phyloP scores from a whole-genome alignment of 2,113 vertebrate genomes.

The Corythaixoides concolor region DNA sequence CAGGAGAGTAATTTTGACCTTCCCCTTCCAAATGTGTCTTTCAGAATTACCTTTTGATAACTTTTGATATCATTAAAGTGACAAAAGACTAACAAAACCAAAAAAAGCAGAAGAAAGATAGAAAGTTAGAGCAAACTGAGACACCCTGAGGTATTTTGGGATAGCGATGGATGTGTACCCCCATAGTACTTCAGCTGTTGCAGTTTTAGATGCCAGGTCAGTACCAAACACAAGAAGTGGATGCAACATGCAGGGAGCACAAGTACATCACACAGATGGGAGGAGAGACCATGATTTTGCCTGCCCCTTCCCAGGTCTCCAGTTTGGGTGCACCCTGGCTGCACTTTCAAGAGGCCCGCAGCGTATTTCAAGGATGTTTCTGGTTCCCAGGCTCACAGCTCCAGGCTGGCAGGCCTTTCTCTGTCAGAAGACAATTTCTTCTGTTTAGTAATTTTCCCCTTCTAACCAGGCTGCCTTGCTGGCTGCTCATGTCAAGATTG shows the following conservation, averaged over 20 bases:
- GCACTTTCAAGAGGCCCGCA: neutral
- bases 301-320: neutral
- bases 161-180: neutral
- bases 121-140: neutral
- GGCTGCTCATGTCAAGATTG: neutral
- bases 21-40: neutral
- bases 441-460: neutral
- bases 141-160: neutral
- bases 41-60: neutral
- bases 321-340: neutral
- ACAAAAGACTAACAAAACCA: neutral
- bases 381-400: accelerated
- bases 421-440: neutral
- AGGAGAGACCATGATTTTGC: neutral
- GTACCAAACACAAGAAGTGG: neutral
- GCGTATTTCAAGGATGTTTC: neutral
- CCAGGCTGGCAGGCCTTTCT: neutral
- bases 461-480: neutral
- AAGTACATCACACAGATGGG: neutral
- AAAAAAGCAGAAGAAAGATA: neutral
- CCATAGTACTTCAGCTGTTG: neutral
- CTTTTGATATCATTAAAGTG: neutral
- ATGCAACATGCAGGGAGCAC: neutral
- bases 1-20: neutral
- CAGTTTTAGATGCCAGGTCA: neutral